phyloP scores from a whole-genome alignment of 2,888 invertebrate species.

The Heliconius ethilla region DNA sequence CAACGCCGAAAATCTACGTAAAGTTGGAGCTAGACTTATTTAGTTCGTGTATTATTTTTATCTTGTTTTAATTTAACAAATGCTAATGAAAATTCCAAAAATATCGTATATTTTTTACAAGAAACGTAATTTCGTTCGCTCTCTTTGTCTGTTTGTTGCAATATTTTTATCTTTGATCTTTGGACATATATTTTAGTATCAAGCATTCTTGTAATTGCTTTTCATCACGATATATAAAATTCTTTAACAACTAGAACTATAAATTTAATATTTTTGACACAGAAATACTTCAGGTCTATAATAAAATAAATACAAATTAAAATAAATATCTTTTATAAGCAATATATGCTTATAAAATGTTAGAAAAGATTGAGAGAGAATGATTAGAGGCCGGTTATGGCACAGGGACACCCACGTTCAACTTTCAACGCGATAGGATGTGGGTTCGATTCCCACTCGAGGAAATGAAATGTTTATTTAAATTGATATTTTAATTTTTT shows the following conservation, averaged over 20 bases:
- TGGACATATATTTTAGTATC: not conserved
- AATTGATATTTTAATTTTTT: not conserved
- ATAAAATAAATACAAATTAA: no score
- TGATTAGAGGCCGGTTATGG: no score
- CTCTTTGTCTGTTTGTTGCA: not conserved
- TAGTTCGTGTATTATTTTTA: not conserved
- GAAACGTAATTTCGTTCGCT: not conserved
- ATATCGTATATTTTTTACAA: not conserved
- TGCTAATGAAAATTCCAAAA: not conserved
- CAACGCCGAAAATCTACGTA: constrained; percentile 1
- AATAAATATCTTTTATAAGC: no score
- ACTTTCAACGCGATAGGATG: not conserved
- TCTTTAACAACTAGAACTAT: not conserved
- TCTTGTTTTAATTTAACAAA: not conserved
- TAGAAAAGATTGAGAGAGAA: no score
- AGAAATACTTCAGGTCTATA: not conserved
- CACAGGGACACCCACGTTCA: no score
- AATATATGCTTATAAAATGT: no score
- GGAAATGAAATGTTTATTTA: not conserved
- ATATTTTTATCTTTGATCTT: not conserved
- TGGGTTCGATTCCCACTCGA: not conserved
- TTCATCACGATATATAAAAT: not conserved
- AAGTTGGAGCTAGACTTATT: constrained; percentile 1
- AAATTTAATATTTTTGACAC: not conserved
- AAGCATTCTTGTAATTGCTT: not conserved